Base-by-base conservation (phyloP, 2,113 vertebrate species). In the Psettodes erumei region DNA sequence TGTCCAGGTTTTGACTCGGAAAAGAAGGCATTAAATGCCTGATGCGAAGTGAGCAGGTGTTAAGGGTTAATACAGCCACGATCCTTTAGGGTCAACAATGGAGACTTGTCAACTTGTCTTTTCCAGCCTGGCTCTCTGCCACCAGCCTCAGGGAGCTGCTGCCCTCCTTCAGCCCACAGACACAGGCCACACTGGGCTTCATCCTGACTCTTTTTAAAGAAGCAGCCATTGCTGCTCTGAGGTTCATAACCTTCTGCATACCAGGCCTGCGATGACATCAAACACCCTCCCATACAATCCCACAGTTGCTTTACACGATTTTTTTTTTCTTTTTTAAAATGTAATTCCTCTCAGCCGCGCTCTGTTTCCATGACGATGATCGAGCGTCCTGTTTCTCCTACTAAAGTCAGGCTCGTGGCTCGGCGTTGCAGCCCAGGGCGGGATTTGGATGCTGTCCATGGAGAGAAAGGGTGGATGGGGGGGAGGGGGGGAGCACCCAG, bases 291-390 rank as follows among this genome's bases (percentile, higher is more conserved):
- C 47, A 30, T 67, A 70, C 30, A 13, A 47, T 65, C 60, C 30
- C 47, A 38, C 50, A 54, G 47, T 16, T 51, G 30, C 45, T 62
- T 75, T 55, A 64, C 47, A 74, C 32, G 48, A 59, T 56, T 58
- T n/a, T 23, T 43, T 18, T 50, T 48, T 23, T 19, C 16, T 15
- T 55, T 51, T 27, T 21, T 9, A 2, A 25, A 4, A 35, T 38
- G 2, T n/a, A 40, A 59, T 8, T 12, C 61, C 71, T 58, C 59
- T 30, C 60, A 9, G 47, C 61, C 59, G 67, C 0, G 1, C 48
- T 64, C 59, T 32, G 78, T 84, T 90, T 88, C 88, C 84, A 87
- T 87, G 84, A 81, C 67, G 45, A 83, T 63, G 65, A 63, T 61
- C 3, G 4, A 67, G 60, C 60, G 62, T 50, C 23, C 37, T 50